phyloP scores from a whole-genome alignment of 2,888 invertebrate genomes.

The Pinctada fucata region DNA sequence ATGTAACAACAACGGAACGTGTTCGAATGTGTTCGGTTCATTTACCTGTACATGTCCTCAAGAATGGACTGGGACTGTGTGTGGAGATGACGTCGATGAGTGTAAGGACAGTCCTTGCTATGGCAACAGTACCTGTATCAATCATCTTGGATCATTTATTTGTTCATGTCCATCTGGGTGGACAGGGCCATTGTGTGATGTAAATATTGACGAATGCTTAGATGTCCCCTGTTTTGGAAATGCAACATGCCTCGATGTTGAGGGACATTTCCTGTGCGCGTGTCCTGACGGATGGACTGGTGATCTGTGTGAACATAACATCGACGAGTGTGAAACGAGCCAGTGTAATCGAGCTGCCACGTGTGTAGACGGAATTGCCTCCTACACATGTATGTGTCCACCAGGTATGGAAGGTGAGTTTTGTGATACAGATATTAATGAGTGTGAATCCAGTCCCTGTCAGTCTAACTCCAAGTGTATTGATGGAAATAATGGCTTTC shows the following conservation, averaged over 20 bases:
- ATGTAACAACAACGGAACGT: constrained; percentile 41
- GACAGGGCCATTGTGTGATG: constrained; percentile 38
- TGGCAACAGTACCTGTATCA: constrained; percentile 43
- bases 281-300: constrained; percentile 44
- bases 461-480: constrained; percentile 27
- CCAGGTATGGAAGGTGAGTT: constrained; percentile 24
- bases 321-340: constrained; percentile 35
- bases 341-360: constrained; percentile 31
- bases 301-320: constrained; percentile 35
- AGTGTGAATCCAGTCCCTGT: constrained; percentile 33
- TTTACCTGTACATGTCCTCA: constrained; percentile 40
- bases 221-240: constrained; percentile 35
- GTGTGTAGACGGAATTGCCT: constrained; percentile 34
- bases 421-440: constrained; percentile 40
- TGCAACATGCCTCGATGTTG: constrained; percentile 35
- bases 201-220: constrained; percentile 45
- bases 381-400: constrained; percentile 27
- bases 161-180: constrained; percentile 43
- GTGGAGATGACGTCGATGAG: constrained; percentile 47
- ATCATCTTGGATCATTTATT: constrained; percentile 34
- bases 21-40: constrained; percentile 30
- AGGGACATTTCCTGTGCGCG: constrained; percentile 37
- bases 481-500: constrained; percentile 34
- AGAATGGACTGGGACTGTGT: constrained; percentile 38
- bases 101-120: constrained; percentile 40